Percentiles rank a stretch among this genome's conserved stretches.
Conservation (phyloP, 2,113 vertebrate genomes). For the Aramus guarauna region DNA sequence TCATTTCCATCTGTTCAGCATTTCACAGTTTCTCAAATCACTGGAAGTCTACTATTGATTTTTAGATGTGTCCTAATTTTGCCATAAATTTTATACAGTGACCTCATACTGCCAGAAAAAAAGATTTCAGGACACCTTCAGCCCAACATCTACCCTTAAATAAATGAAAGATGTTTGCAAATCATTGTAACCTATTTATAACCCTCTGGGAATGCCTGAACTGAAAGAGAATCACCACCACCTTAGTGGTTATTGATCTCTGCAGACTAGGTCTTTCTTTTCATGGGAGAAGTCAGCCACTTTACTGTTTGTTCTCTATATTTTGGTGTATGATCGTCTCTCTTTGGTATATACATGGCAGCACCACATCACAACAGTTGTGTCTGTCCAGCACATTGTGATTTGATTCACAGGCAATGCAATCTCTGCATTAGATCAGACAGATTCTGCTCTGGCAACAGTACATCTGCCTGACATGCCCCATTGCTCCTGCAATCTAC, state of each 20-base stretch:
- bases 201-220: background rate
- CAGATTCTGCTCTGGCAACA: background rate
- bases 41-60: conserved; percentile 1
- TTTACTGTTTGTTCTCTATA: background rate
- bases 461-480: background rate
- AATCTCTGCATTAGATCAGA: background rate
- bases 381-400: background rate
- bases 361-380: background rate
- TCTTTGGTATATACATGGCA: background rate
- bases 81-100: background rate
- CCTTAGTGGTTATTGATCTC: background rate
- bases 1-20: conserved; percentile 10
- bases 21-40: conserved; percentile 12
- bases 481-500: background rate
- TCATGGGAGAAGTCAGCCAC: background rate
- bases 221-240: background rate
- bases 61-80: background rate
- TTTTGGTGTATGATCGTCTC: background rate
- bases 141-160: background rate
- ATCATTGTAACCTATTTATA: background rate
- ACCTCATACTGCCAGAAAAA: background rate
- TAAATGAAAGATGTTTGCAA: background rate
- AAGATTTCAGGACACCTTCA: background rate
- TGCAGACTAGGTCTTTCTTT: background rate
- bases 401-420: background rate